A percentile compares a stretch with the other conserved stretches of the same genome.
These are phyloP conservation scores for Bovichtus diacanthus DNA, from an alignment of 2,797 vertebrate species.

Conservation along the genomic window DNA sequence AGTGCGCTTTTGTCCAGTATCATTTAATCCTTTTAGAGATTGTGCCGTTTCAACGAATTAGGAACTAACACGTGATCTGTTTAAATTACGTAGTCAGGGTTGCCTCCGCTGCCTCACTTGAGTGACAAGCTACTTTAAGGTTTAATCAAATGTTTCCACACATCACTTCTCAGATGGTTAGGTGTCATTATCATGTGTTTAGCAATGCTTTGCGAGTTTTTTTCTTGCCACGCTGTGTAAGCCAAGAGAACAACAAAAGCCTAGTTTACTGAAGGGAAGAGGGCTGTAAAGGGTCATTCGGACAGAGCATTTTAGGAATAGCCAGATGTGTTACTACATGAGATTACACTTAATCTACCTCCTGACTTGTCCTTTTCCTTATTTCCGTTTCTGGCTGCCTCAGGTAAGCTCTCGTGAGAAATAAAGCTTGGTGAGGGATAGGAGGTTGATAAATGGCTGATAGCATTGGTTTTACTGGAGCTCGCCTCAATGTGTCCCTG, in stretches of 20 bases:
- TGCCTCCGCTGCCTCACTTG: neutral
- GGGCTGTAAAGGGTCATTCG: neutral
- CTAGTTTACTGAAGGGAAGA: neutral
- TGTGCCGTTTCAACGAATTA: neutral
- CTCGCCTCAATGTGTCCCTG: constrained; percentile 39
- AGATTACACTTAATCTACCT: constrained; percentile 11
- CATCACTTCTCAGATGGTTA: neutral
- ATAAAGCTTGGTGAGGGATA: constrained; percentile 27
- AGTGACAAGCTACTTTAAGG: neutral
- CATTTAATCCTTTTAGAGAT: neutral
- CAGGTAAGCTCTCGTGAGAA: constrained; percentile 24
- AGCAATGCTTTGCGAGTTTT: neutral
- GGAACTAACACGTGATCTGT: neutral
- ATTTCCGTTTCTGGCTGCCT: constrained; percentile 28
- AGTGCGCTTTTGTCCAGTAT: neutral
- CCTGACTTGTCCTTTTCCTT: constrained; percentile 5
- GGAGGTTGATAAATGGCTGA: constrained; percentile 56
- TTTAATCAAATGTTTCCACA: neutral
- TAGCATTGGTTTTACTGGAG: constrained; percentile 31
- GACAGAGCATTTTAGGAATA: neutral
- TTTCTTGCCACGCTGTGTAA: neutral
- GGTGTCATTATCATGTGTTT: neutral
- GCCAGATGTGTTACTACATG: constrained; percentile 5
- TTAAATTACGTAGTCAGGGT: neutral
- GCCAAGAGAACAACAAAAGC: neutral